Evolutionary conservation across 2,797 vertebrate species (phyloP), one percentile per base, ranked within the genome.

Genomic region (Poecilia gillii): DNA sequence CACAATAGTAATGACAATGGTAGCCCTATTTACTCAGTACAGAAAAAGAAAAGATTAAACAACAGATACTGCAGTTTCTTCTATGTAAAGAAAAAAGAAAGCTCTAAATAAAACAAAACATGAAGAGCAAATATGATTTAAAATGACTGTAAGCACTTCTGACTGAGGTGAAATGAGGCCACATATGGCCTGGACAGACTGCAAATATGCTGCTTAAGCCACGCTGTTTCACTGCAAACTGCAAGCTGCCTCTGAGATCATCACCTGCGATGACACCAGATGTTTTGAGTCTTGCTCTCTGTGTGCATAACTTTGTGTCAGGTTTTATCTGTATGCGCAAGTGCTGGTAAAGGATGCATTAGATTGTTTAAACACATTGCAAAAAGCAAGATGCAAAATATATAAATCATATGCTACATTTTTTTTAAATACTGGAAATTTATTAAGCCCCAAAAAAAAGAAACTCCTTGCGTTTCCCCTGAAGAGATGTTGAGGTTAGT

Each of bases 231-330:
- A 18, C 80, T 73, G 74, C 82, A 82, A 68, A 23, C 85, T 78
- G 81, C 81, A 81, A 89, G 84, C 83, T 74, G 75, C 79, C 74
- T 86, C 57, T 47, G 81, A 55, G 78, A 81, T 83, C 73, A 78
- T 87, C 81, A 81, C 87, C 90, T 39, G 39, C 73, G 47, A 88
- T 86, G 83, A 89, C 81, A 84, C 81, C 91, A 93, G 88, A 90
- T 90, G 91, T 88, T 64, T 64, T 64, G 31, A 36, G 33, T 8
- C 33, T 36, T 64, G 16, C 33, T 36, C 31, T 64, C 33, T 64
- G 62, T 64, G 31, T 62, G 57, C 57, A 31, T 62, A 31, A 3
- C 28, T 64, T 64, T 64, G 59, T 36, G 14, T 6, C 59, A 64
- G 31, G 6, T 33, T 64, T 36, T 64, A 36, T 64, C 31, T 36